A percentile compares a stretch with the other conserved stretches of the same genome.
These are phyloP conservation scores for Ornithorhynchus anatinus DNA, from an alignment of 2,113 vertebrate genomes.

Conservation along the genomic window DNA sequence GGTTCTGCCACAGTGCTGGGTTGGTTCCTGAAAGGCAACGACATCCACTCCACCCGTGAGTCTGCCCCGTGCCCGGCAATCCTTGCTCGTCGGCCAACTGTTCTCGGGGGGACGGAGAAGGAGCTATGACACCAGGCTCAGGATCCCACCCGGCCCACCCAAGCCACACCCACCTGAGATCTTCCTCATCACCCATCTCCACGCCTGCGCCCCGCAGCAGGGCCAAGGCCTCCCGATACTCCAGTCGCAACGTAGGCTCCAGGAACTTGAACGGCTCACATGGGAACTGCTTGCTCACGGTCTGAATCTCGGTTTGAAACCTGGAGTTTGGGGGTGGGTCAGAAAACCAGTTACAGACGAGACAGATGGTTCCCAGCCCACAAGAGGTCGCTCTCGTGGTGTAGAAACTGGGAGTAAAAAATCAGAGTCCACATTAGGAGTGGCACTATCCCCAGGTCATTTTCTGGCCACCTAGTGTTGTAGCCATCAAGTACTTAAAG, in stretches of 20 bases:
- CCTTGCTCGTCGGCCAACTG: too few relatives aligned
- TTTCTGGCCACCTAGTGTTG: not conserved
- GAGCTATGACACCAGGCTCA: too few relatives aligned
- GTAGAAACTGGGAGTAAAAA: slow-evolving; percentile 1
- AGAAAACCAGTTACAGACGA: not conserved
- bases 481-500: slow-evolving; percentile 47
- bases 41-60: too few relatives aligned
- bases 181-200: slow-evolving; percentile 97
- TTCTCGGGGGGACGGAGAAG: too few relatives aligned
- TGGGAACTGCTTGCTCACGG: slow-evolving; percentile 89
- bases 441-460: slow-evolving; percentile 8
- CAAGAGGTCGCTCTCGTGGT: slow-evolving; percentile 67
- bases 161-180: slow-evolving; percentile 88
- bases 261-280: slow-evolving; percentile 97
- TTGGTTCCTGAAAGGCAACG: too few relatives aligned
- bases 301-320: slow-evolving; percentile 96
- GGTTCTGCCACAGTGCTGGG: too few relatives aligned
- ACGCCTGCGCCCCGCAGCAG: slow-evolving; percentile 92
- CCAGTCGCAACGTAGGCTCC: slow-evolving; percentile 94
- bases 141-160: too few relatives aligned
- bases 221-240: slow-evolving; percentile 89
- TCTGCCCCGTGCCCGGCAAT: too few relatives aligned
- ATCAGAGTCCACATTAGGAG: slow-evolving; percentile 14
- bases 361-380: slow-evolving; percentile 34
- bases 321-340: slow-evolving; percentile 60